Evolutionary conservation across 2,797 vertebrate genomes (phyloP).

Genomic region (Typhlichthys eigenmanni): DNA sequence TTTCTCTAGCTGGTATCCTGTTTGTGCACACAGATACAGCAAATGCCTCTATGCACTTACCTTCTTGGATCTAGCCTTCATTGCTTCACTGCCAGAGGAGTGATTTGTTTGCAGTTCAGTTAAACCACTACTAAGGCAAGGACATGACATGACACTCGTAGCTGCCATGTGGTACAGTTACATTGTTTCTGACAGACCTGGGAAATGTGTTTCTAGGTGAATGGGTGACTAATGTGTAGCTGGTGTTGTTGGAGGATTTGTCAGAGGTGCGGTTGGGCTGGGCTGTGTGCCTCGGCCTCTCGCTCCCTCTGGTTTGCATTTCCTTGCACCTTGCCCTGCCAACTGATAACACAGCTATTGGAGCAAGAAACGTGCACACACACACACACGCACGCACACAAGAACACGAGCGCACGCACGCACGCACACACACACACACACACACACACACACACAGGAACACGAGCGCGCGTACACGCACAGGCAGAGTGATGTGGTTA

Average conservation of each 20-base stretch:
- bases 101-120: too few species aligned
- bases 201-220: neutral
- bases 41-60: conserved; percentile 7
- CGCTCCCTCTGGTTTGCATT: neutral
- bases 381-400: too few species aligned
- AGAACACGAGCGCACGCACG: too few species aligned
- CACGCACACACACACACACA: too few species aligned
- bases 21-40: conserved; percentile 37
- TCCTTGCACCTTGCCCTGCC: too few species aligned
- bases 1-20: conserved; percentile 56
- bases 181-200: neutral
- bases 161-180: neutral
- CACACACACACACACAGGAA: too few species aligned
- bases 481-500: neutral
- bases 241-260: conserved; percentile 17
- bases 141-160: neutral
- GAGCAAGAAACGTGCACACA: too few species aligned
- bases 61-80: conserved; percentile 23
- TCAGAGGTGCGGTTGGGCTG: neutral
- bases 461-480: too few species aligned
- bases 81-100: neutral
- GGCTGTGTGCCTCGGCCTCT: neutral
- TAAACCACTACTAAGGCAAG: too few species aligned
- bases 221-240: conserved; percentile 6
- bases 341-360: too few species aligned